Conservation (phyloP, 1,140 invertebrate species). For the Diabrotica undecimpunctata region DNA sequence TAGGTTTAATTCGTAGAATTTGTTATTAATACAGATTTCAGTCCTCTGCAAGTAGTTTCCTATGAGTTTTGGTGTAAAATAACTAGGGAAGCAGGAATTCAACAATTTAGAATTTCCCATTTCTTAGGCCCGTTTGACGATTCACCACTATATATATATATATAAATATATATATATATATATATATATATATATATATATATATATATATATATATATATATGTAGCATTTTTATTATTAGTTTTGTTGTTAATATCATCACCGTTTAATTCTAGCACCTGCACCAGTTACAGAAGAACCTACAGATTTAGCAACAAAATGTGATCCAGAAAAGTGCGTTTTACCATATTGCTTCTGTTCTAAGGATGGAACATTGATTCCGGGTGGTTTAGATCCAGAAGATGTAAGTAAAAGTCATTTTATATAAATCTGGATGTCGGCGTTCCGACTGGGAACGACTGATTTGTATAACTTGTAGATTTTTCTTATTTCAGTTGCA, state of each 20-base stretch:
- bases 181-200: too few relatives aligned
- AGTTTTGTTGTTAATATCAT: not conserved
- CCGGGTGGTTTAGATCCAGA: slow-evolving; percentile 76
- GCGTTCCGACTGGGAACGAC: not conserved
- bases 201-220: too few relatives aligned
- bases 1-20: too few relatives aligned
- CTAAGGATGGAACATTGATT: slow-evolving; percentile 82
- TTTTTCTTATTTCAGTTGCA: too few relatives aligned
- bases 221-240: not conserved
- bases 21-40: too few relatives aligned
- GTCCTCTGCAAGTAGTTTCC: too few relatives aligned
- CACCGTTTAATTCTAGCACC: slow-evolving; percentile 56
- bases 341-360: slow-evolving; percentile 91
- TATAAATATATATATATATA: too few relatives aligned
- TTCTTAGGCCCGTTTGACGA: too few relatives aligned
- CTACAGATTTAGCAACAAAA: slow-evolving; percentile 70
- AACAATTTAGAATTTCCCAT: too few relatives aligned
- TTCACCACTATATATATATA: too few relatives aligned
- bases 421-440: not conserved
- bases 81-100: too few relatives aligned
- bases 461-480: not conserved
- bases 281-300: slow-evolving; percentile 74
- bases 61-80: too few relatives aligned
- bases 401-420: slow-evolving; percentile 58
- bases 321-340: slow-evolving; percentile 74